Evolutionary conservation across 2,797 vertebrate genomes (phyloP).

Genomic region (Enteromius mattozi): DNA sequence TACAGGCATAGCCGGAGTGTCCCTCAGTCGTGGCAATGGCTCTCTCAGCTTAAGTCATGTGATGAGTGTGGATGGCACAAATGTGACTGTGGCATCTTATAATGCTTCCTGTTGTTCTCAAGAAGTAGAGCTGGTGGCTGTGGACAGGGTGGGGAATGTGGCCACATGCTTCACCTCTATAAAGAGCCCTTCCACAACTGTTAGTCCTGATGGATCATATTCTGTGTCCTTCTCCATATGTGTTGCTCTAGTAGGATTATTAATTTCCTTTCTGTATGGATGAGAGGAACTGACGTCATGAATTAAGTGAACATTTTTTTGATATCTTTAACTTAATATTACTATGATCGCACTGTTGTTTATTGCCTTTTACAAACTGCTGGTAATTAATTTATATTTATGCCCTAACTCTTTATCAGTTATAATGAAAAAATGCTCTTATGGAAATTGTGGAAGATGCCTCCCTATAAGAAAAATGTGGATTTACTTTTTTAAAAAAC

Average conservation of each 20-base stretch:
- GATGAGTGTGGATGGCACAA: conserved; percentile 6
- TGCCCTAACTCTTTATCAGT: neutral
- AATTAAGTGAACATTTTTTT: neutral
- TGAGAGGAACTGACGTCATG: neutral
- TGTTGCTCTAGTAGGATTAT: neutral
- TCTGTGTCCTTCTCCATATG: neutral
- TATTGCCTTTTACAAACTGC: neutral
- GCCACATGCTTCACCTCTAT: conserved; percentile 43
- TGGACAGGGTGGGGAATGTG: conserved; percentile 46
- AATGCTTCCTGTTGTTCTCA: conserved; percentile 47
- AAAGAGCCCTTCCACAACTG: neutral
- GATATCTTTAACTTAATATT: neutral
- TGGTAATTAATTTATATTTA: neutral
- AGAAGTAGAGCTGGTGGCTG: conserved; percentile 44
- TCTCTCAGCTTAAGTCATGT: conserved; percentile 29
- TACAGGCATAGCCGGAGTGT: conserved; percentile 41
- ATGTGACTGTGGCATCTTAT: conserved; percentile 29
- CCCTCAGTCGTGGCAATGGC: conserved; percentile 42
- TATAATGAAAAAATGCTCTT: neutral
- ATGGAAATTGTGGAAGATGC: neutral
- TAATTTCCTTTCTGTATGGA: neutral
- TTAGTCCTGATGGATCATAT: neutral
- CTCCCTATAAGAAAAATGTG: neutral
- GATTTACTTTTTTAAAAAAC: neutral
- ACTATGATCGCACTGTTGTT: neutral